Conservation (phyloP, 2,797 vertebrate species). For the Eospalax fontanierii region DNA sequence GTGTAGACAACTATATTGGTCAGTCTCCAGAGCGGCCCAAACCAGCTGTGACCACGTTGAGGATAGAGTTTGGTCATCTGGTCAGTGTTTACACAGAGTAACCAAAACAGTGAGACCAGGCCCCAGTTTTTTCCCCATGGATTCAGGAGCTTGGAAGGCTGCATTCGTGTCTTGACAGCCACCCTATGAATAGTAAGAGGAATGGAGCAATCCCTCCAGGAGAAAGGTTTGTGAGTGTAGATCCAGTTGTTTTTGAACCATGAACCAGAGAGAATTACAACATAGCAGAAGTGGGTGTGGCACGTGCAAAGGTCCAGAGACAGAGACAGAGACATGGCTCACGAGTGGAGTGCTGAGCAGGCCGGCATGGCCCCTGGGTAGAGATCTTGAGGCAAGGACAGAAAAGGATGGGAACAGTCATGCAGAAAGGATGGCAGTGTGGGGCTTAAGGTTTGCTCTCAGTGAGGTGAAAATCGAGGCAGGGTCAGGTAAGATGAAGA, state of each 20-base stretch:
- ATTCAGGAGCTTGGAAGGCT: neutral
- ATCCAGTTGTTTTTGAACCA: rapidly evolving
- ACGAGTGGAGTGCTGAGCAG: rapidly evolving
- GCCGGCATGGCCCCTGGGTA: neutral
- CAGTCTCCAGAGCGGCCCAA: neutral
- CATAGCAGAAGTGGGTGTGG: neutral
- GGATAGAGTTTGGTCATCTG: neutral
- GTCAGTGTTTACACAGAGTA: neutral
- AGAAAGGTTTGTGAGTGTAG: neutral
- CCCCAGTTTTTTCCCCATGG: rapidly evolving
- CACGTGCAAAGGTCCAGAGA: neutral
- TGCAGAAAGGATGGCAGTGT: no score
- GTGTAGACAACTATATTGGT: neutral
- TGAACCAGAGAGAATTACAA: neutral
- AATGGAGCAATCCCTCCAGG: neutral
- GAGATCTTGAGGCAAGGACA: neutral
- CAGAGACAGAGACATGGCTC: rapidly evolving
- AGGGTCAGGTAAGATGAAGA: neutral
- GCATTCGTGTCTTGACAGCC: neutral
- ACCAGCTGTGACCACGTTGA: neutral
- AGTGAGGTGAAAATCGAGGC: neutral
- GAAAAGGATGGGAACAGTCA: neutral
- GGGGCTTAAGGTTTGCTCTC: neutral
- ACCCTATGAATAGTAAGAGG: neutral
- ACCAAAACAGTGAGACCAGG: neutral